Conservation (phyloP, 1,140 invertebrate genomes). For the Marisa cornuarietis region DNA sequence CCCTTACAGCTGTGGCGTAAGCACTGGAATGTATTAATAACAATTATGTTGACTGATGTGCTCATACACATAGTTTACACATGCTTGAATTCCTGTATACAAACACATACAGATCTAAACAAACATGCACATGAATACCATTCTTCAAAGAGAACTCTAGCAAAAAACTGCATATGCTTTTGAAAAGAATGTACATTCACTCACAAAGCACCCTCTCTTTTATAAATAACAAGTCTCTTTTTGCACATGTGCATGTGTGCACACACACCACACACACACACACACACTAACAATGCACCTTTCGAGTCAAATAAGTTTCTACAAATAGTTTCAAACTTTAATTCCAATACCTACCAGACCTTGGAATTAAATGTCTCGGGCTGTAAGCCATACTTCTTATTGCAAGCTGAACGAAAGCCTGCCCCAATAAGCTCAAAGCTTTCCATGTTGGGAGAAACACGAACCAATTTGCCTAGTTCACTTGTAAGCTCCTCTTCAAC, state of each 20-base stretch:
- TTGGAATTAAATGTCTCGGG: slow-evolving; percentile 18
- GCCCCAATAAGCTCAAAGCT: slow-evolving; percentile 39
- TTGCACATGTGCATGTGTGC: not conserved
- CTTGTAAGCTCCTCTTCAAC: slow-evolving; percentile 7
- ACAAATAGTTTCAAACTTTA: too few species aligned
- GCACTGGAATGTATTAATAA: slow-evolving; percentile 24
- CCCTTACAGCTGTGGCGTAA: slow-evolving; percentile 17
- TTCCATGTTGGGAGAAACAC: slow-evolving; percentile 30
- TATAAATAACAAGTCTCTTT: not conserved
- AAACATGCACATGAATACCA: too few species aligned
- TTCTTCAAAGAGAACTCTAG: too few species aligned
- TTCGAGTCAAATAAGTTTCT: too few species aligned
- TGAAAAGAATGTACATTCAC: too few species aligned
- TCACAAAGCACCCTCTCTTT: too few species aligned
- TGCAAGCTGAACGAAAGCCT: slow-evolving; percentile 32
- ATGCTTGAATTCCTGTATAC: not conserved
- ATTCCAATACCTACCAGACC: slow-evolving; percentile 26
- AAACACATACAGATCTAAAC: too few species aligned
- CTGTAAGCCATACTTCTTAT: slow-evolving; percentile 26
- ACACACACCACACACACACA: not conserved
- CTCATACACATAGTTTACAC: not conserved
- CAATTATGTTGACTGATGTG: not conserved
- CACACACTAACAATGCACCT: too few species aligned
- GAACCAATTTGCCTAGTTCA: slow-evolving; percentile 15
- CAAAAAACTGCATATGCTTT: too few species aligned